Conservation (phyloP, 2,113 vertebrate genomes). For the Grallaria varia region DNA sequence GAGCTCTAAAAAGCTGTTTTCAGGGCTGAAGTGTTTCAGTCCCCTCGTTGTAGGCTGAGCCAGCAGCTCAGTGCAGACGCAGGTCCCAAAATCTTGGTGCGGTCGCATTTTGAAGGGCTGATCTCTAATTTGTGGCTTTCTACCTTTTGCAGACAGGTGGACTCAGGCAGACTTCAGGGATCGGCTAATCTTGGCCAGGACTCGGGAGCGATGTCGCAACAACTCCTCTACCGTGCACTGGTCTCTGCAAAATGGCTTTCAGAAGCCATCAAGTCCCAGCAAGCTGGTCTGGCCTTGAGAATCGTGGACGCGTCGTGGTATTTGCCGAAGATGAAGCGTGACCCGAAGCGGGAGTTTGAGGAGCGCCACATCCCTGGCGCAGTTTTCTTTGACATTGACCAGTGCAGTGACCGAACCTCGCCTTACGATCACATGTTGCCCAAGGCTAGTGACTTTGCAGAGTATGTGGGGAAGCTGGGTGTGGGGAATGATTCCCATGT, state of each 20-base stretch:
- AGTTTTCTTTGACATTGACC: conserved; percentile 88
- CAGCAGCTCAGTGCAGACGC: neutral
- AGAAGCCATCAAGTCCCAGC: conserved; percentile 77
- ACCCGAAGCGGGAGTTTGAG: conserved; percentile 79
- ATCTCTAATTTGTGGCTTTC: neutral
- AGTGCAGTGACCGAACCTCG: conserved; percentile 83
- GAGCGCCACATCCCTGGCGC: conserved; percentile 86
- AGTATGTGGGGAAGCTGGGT: conserved; percentile 83
- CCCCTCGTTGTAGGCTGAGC: neutral
- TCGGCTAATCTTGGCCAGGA: neutral
- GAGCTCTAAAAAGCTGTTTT: neutral
- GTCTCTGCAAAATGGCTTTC: conserved; percentile 88
- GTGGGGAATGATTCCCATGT: conserved; percentile 86
- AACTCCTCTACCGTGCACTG: conserved; percentile 78
- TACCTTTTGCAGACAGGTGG: neutral
- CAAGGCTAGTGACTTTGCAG: conserved; percentile 73
- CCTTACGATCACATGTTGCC: conserved; percentile 90
- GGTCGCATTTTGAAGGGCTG: neutral
- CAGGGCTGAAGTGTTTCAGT: neutral
- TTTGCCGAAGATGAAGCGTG: conserved; percentile 81
- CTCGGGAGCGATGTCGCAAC: conserved; percentile 72
- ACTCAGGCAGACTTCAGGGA: neutral
- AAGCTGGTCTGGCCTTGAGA: conserved; percentile 75
- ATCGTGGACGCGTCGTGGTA: conserved; percentile 92
- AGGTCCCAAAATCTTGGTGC: neutral